A percentile compares a stretch with the other conserved stretches of the same genome.
These are phyloP conservation scores for Brachionus rubens DNA, from an alignment of 1,140 invertebrate species.

Conservation along the genomic window DNA sequence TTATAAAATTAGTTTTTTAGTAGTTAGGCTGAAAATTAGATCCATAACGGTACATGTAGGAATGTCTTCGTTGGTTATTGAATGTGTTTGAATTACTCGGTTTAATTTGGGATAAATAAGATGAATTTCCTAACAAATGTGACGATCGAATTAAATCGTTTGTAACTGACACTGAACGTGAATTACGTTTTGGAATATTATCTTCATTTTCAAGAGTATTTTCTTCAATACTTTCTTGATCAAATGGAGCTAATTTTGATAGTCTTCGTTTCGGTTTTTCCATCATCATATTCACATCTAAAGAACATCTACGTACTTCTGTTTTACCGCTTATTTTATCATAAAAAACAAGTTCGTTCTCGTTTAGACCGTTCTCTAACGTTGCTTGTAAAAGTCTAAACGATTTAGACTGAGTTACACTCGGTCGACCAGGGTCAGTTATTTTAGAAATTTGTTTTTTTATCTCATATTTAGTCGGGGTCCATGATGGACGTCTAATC, in stretches of 20 bases:
- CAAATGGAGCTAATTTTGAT: background rate
- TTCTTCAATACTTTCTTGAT: conserved; percentile 22
- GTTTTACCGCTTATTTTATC: conserved; percentile 11
- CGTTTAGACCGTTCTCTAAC: background rate
- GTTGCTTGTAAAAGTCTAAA: conserved; percentile 8
- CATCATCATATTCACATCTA: background rate
- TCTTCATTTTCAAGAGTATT: background rate
- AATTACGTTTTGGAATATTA: background rate
- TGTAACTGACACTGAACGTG: background rate
- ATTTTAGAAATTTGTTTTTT: background rate
- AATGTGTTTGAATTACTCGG: background rate
- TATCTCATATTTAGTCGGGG: background rate
- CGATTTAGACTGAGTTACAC: background rate
- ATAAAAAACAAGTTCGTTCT: background rate
- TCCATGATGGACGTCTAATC: background rate
- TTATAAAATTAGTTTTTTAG: background rate
- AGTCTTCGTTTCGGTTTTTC: background rate
- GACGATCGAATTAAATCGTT: background rate
- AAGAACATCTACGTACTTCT: background rate
- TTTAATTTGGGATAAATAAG: background rate
- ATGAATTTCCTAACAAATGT: background rate
- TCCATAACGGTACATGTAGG: conserved; percentile 16
- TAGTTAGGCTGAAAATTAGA: conserved; percentile 10
- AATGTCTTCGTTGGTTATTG: conserved; percentile 24
- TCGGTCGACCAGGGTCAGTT: background rate